These are phyloP conservation scores for Emydura subglobosa DNA, from an alignment of 2,113 vertebrate genomes.

Conservation along the genomic window DNA sequence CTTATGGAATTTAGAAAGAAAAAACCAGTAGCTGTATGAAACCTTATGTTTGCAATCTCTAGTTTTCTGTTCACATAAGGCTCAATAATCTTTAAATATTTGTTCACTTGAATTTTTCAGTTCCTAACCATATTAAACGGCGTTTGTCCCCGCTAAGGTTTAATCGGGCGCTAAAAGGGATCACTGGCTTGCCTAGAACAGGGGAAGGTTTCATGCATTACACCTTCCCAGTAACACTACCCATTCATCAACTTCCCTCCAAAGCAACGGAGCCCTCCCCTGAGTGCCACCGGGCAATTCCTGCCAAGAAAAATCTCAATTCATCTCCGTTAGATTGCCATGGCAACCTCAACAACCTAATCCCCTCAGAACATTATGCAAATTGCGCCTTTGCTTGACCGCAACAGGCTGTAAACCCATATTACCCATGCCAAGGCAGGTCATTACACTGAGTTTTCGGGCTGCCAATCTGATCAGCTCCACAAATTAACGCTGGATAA, in stretches of 20 bases:
- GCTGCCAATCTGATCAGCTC: slow-evolving; percentile 83
- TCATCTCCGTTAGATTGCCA: slow-evolving; percentile 84
- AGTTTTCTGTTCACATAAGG: slow-evolving; percentile 58
- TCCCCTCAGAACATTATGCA: slow-evolving; percentile 89
- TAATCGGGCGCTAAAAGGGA: background rate
- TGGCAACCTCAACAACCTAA: slow-evolving; percentile 85
- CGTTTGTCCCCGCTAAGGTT: background rate
- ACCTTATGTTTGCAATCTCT: background rate
- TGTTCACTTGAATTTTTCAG: slow-evolving; percentile 58
- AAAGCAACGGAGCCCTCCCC: slow-evolving; percentile 14
- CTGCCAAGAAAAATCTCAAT: slow-evolving; percentile 76
- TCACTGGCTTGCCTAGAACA: accelerated
- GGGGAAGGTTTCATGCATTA: background rate
- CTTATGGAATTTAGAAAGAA: accelerated
- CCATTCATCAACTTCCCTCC: slow-evolving; percentile 45
- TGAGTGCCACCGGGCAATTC: slow-evolving; percentile 17
- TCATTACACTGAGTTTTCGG: slow-evolving; percentile 89
- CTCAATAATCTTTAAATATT: slow-evolving; percentile 62
- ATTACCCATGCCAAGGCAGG: slow-evolving; percentile 83
- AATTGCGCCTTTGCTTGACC: slow-evolving; percentile 85
- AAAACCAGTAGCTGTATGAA: background rate
- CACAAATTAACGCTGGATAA: slow-evolving; percentile 83
- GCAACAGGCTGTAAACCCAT: slow-evolving; percentile 86
- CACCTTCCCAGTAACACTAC: slow-evolving; percentile 54
- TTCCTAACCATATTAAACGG: slow-evolving; percentile 37